Base-by-base conservation (phyloP, 2,888 invertebrate species). In the Nomada ruficornis region DNA sequence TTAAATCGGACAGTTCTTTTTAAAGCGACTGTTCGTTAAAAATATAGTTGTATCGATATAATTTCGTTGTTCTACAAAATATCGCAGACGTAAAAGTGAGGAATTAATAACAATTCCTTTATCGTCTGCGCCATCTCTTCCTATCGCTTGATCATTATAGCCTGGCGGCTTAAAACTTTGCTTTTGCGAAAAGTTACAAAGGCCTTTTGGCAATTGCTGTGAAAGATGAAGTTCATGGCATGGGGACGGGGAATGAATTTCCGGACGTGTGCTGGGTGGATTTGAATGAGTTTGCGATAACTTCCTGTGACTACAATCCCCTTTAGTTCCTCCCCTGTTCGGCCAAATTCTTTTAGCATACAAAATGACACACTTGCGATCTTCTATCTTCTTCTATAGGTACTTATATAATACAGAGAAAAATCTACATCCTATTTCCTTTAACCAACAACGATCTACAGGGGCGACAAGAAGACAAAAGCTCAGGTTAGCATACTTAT, bases 241-340 rank as follows among this genome's bases (percentile, higher is more conserved):
- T 64, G 55, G 69, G 75, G 76, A 75, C 78, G 77, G 86, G 80
- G 75, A 86, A 85, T 80, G 86, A 86, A 83, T 88, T 86, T 88
- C 84, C 60, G 71, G 83, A 80, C 84, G 68, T 77, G 76, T 78
- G 82, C 81, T 76, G 79, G 77, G 74, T 80, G 89, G 88, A 80
- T 88, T 90, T 89, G 88, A 90, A 90, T 84, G 86, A 88, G 86
- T 87, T 88, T 76, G 83, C 79, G 88, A 90, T 89, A 89, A 89
- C 82, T 82, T 86, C 68, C 71, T 71, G 74, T 67, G 70, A 80
- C 74, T 80, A 76, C 82, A 73, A 82, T 85, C 83, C 80, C 42
- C 52, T 59, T 26, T 54, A 26, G 29, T 54, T 59, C 29, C 57
- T 42, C 23, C n/a, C 18, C 3, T 10, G n/a, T 55, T 15, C 26